Percentiles rank a stretch among this genome's conserved stretches.
These are phyloP conservation scores for Psittacula cyanocephala DNA, from an alignment of 2,113 vertebrate genomes.

Conservation along the genomic window DNA sequence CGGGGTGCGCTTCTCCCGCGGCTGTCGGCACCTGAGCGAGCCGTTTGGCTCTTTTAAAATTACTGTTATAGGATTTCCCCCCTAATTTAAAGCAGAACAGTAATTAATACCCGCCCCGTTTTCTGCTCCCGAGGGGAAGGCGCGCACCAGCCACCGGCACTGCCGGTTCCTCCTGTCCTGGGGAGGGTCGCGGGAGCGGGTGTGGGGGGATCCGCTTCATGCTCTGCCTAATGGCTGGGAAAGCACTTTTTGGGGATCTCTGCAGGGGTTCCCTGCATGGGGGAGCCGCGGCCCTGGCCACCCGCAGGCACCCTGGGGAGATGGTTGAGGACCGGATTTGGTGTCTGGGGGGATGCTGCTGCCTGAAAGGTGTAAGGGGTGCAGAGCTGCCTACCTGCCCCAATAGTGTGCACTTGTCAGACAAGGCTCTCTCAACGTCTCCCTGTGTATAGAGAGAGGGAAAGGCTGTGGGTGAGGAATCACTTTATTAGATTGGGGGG, in stretches of 20 bases:
- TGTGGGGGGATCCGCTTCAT: neutral
- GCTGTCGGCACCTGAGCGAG: neutral
- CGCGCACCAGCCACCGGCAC: neutral
- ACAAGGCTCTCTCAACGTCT: neutral
- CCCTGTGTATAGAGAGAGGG: neutral
- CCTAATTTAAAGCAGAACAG: neutral
- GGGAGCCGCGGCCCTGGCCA: rapidly evolving
- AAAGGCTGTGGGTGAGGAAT: neutral
- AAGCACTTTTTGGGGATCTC: neutral
- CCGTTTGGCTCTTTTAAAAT: neutral
- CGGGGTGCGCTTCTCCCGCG: neutral
- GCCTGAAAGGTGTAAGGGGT: neutral
- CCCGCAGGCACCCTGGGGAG: neutral
- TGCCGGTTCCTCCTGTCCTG: neutral
- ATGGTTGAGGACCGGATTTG: neutral
- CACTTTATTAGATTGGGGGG: rapidly evolving
- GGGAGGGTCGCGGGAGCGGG: neutral
- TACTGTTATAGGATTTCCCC: neutral
- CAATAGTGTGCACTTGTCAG: neutral
- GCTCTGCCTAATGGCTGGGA: no score
- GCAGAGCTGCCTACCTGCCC: rapidly evolving
- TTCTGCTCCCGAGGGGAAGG: neutral
- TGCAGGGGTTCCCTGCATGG: rapidly evolving
- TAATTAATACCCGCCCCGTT: neutral
- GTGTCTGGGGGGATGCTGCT: neutral